Evolutionary conservation across 2,888 invertebrate species (phyloP), one percentile per base, ranked within the genome.

Genomic region (Lutraria lutraria): DNA sequence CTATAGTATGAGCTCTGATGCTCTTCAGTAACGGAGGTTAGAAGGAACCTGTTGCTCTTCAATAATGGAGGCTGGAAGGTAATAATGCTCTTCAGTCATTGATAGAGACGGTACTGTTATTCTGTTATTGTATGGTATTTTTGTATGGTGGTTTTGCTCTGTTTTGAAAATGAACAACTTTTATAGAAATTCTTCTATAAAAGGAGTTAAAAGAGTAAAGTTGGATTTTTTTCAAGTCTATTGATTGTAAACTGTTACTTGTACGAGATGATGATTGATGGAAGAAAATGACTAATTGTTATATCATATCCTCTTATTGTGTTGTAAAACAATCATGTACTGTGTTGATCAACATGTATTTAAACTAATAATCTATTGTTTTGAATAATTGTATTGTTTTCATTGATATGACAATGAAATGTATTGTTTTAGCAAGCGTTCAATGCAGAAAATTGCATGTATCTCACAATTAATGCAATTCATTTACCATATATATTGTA

Each of bases 261-360:
- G 63, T 56, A 68, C 63, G n/a, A 25, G 63, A 12, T 25, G 21
- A n/a, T 68, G 63, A 25, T 10, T 10, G 25, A 68, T 68, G 63
- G n/a, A 25, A 68, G 63, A 25, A 68, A 68, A 25, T 68, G 63
- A 68, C n/a, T 68, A 68, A 68, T 25, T 68, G 63, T n/a, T 68
- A n/a, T n/a, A 68, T 68, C 63, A 68, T 68, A 68, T n/a, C 25
- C 25, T 68, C 63, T 25, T 68, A 25, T 8, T 68, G 63, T 68
- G 25, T 2, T 68, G n/a, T 68, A 68, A 68, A n/a, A 68, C 63
- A 68, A 68, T 68, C 25, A 68, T 68, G 63, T 25, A 68, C 25
- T 25, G 63, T 68, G 63, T 68, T 6, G n/a, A 68, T 25, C 63
- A 68, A 68, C 63, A 4, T 56, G 12, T 68, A 10, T n/a, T 68